Percentiles rank a stretch among this genome's conserved stretches.
Conservation (phyloP, 2,113 vertebrate species). For the Craseonycteris thonglongyai region DNA sequence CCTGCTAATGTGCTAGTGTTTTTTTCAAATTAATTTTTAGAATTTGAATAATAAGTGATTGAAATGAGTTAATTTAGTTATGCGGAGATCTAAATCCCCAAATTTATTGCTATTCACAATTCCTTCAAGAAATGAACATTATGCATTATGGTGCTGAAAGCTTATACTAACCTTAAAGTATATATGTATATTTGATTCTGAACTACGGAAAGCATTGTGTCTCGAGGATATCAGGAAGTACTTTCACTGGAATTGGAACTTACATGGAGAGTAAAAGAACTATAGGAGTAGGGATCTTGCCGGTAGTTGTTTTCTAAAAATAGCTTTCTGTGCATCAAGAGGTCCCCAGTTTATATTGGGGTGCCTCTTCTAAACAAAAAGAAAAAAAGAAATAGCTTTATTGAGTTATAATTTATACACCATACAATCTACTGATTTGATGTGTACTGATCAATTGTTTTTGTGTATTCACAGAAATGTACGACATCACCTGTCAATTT, state of each 20-base stretch:
- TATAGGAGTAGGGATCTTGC: neutral
- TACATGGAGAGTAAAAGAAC: neutral
- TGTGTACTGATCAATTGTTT: neutral
- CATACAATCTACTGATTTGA: neutral
- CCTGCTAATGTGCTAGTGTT: neutral
- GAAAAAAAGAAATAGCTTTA: neutral
- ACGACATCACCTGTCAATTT: neutral
- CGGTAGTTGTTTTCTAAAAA: neutral
- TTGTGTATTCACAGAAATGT: neutral
- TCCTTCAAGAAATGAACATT: too few relatives aligned
- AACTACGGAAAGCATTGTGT: neutral
- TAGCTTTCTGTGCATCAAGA: neutral
- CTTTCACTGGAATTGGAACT: neutral
- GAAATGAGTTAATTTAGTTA: too few relatives aligned
- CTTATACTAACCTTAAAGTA: neutral
- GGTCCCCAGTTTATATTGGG: neutral
- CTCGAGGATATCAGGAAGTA: neutral
- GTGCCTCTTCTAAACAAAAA: neutral
- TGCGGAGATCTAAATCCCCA: too few relatives aligned
- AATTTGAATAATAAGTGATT: too few relatives aligned
- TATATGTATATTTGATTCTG: neutral
- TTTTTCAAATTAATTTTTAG: neutral
- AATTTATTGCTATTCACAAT: too few relatives aligned
- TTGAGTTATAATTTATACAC: neutral
- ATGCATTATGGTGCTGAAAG: too few relatives aligned